Evolutionary conservation across 2,888 invertebrate species (phyloP).

Genomic region (Cosmia trapezina): DNA sequence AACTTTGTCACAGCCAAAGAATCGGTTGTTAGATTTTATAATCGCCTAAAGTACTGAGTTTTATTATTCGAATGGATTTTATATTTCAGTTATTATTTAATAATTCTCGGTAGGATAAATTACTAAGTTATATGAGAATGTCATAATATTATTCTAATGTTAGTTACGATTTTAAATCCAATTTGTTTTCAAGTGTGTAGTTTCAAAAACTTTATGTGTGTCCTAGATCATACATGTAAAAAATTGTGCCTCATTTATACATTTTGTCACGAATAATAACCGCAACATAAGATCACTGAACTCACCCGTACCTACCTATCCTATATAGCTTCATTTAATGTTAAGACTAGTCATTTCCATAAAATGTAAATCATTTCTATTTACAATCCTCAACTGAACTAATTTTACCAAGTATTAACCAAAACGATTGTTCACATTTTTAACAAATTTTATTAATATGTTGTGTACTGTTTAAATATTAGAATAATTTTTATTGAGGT

Average conservation of each 20-base stretch:
- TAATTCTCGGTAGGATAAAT: constrained; percentile 48
- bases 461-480: constrained; percentile 80
- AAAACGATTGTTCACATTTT: constrained; percentile 87
- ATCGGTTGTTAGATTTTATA: constrained; percentile 71
- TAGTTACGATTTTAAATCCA: constrained; percentile 69
- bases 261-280: constrained; percentile 40
- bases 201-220: constrained; percentile 68
- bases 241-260: constrained; percentile 68
- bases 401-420: constrained; percentile 85
- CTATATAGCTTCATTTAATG: constrained; percentile 51
- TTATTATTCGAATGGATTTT: constrained; percentile 56
- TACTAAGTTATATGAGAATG: constrained; percentile 56
- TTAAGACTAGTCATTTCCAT: constrained; percentile 76
- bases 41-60: constrained; percentile 66
- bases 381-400: constrained; percentile 71
- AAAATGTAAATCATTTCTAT: constrained; percentile 66
- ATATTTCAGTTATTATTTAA: constrained; percentile 59
- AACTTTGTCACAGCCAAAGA: constrained; percentile 75
- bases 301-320: constrained; percentile 60
- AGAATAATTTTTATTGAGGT: constrained; percentile 83
- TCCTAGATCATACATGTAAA: constrained; percentile 62
- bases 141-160: constrained; percentile 62
- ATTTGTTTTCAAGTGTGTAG: constrained; percentile 63
- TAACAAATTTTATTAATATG: constrained; percentile 89
- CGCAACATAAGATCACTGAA: constrained; percentile 32